Evolutionary conservation across 2,888 invertebrate genomes (phyloP).

Genomic region (Tetragonisca angustula): DNA sequence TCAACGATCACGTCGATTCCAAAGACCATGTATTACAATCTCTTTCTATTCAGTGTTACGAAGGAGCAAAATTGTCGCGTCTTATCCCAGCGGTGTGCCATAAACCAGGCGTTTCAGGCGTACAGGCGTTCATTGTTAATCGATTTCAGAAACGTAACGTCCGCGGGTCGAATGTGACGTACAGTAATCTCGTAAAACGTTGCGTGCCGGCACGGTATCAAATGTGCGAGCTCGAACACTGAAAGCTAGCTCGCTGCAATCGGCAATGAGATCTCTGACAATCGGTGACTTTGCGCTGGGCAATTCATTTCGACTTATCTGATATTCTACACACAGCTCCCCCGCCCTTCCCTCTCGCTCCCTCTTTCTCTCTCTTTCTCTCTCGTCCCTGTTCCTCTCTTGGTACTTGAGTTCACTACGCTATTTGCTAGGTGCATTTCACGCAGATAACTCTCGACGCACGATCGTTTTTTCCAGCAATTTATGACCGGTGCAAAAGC

Average conservation of each 20-base stretch:
- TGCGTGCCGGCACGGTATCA: slow-evolving; percentile 64
- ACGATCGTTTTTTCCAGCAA: slow-evolving; percentile 57
- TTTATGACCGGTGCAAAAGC: slow-evolving; percentile 50
- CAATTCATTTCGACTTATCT: slow-evolving; percentile 69
- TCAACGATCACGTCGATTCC: neutral
- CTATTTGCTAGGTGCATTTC: slow-evolving; percentile 64
- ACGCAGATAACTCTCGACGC: slow-evolving; percentile 62
- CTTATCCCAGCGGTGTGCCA: slow-evolving; percentile 3
- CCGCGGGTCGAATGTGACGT: neutral
- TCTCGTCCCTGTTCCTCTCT: neutral
- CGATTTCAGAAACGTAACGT: slow-evolving; percentile 37
- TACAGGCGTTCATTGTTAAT: slow-evolving; percentile 17
- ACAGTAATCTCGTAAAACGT: slow-evolving; percentile 45
- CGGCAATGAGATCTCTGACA: slow-evolving; percentile 72
- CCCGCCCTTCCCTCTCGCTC: neutral
- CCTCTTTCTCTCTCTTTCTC: neutral
- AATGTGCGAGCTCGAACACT: slow-evolving; percentile 64
- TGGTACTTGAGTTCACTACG: slow-evolving; percentile 40
- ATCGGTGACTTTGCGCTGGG: slow-evolving; percentile 69
- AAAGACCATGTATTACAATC: neutral
- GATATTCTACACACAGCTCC: slow-evolving; percentile 50
- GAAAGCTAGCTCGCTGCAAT: slow-evolving; percentile 66
- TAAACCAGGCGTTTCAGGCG: slow-evolving; percentile 5
- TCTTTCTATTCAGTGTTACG: neutral
- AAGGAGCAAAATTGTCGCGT: slow-evolving; percentile 7